Evolutionary conservation across 2,888 invertebrate genomes (phyloP).

Genomic region (Meteorus colon): DNA sequence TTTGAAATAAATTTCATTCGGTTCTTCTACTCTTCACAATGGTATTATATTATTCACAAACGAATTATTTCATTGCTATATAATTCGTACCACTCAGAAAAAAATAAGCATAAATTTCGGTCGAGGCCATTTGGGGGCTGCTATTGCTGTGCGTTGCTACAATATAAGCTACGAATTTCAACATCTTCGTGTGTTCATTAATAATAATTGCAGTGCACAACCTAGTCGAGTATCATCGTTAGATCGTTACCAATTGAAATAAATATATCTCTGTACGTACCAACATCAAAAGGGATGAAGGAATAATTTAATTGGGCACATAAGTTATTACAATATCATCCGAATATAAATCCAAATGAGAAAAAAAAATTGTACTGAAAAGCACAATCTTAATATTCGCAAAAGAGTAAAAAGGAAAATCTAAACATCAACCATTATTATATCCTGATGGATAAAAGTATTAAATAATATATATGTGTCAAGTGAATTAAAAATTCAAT

Average conservation of each 20-base stretch:
- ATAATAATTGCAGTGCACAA: slow-evolving; percentile 30
- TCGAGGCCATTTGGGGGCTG: slow-evolving; percentile 36
- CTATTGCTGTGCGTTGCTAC: neutral
- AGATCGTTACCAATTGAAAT: neutral
- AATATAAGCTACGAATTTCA: slow-evolving; percentile 27
- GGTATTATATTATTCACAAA: neutral
- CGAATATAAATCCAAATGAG: too few relatives aligned
- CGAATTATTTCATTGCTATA: slow-evolving; percentile 5
- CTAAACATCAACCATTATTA: too few relatives aligned
- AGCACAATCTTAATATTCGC: too few relatives aligned
- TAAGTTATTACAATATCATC: too few relatives aligned
- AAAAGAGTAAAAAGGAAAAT: too few relatives aligned
- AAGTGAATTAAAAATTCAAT: neutral
- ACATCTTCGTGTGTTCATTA: slow-evolving; percentile 31
- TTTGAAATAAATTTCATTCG: neutral
- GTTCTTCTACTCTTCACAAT: neutral
- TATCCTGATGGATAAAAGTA: neutral
- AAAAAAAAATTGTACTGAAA: too few relatives aligned
- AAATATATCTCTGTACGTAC: neutral
- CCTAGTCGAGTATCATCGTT: slow-evolving; percentile 14
- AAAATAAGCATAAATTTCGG: slow-evolving; percentile 29
- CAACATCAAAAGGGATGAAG: neutral
- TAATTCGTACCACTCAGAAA: neutral
- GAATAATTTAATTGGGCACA: too few relatives aligned
- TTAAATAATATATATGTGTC: neutral